Conservation (phyloP, 2,888 invertebrate genomes). For the Thera obeliscata region DNA sequence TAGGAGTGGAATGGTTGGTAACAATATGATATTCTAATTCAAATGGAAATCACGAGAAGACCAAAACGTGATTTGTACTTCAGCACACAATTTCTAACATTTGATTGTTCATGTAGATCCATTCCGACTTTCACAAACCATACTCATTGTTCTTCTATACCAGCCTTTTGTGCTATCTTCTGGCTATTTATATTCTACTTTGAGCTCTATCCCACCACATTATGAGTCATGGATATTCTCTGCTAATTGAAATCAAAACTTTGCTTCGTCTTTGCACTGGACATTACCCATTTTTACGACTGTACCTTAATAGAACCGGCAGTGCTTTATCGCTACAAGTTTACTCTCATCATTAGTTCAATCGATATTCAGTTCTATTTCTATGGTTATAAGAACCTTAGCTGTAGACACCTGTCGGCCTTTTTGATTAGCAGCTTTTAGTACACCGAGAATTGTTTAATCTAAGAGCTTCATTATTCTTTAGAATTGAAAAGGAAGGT, state of each 20-base stretch:
- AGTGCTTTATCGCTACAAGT: conserved; percentile 48
- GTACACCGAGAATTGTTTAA: conserved; percentile 56
- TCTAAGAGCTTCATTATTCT: conserved; percentile 47
- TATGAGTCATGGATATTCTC: conserved; percentile 26
- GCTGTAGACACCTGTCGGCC: conserved; percentile 40
- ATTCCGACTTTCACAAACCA: conserved; percentile 34
- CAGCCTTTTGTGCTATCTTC: conserved; percentile 12
- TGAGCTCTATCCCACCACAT: conserved; percentile 28
- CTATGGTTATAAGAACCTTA: conserved; percentile 33
- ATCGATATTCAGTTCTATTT: conserved; percentile 43
- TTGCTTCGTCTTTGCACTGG: conserved; percentile 58
- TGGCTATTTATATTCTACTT: conserved; percentile 11
- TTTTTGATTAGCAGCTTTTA: conserved; percentile 61
- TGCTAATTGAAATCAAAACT: conserved; percentile 40
- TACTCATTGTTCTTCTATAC: conserved; percentile 33
- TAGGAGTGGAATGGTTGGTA: background rate
- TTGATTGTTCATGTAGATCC: conserved; percentile 37
- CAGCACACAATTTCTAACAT: conserved; percentile 24
- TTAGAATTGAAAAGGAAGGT: conserved; percentile 36
- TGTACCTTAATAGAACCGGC: conserved; percentile 61
- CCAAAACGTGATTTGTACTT: conserved; percentile 23
- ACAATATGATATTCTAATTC: background rate
- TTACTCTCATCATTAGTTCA: conserved; percentile 28
- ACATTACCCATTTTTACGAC: conserved; percentile 71
- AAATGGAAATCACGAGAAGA: conserved; percentile 3